Evolutionary conservation across 2,113 vertebrate species (phyloP), one percentile per base, ranked within the genome.

Genomic region (Mohoua ochrocephala): DNA sequence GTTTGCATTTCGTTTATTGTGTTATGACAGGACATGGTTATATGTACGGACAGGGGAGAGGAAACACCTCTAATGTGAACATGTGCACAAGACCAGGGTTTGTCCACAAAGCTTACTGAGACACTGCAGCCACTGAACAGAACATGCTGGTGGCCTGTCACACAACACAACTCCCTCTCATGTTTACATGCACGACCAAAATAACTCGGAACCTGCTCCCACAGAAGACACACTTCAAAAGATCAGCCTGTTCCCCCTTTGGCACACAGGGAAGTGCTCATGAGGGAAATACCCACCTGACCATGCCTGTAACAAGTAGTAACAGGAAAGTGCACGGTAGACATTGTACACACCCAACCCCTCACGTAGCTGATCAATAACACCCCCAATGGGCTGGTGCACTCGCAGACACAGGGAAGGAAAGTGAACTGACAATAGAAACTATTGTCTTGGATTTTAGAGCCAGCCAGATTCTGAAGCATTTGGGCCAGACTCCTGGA

Each of bases 1-100:
- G 94, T 75, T 73, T 96, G 87, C 87, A 87, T 88, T 97, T 97
- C 16, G 14, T 98, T 97, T 97, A 85, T 92, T 96, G 80, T 15
- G 78, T 91, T 86, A 73, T 68, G 96, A 95, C 92, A 80, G 92
- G 74, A 73, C 19, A 80, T 19, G 84, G 54, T 94, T 97, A 97
- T 95, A 97, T 27, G 83, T 80, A 91, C 1, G 45, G 45, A 61
- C 33, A 83, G 83, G 76, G 27, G 57, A 74, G n/a, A 95, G 37
- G 47, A 63, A 87, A 91, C 63, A 84, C 17, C 45, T 65, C 15
- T 13, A 54, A 67, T 0, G 61, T 50, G 89, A 80, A 74, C 11
- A 39, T 11, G 64, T 57, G 59, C 84, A 86, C 50, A 47, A 81
- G 53, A 73, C 18, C n/a, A 30, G 57, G 5, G 81, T 95, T 95